Conservation (phyloP, 2,797 vertebrate species). For the Meriones psammophilus region DNA sequence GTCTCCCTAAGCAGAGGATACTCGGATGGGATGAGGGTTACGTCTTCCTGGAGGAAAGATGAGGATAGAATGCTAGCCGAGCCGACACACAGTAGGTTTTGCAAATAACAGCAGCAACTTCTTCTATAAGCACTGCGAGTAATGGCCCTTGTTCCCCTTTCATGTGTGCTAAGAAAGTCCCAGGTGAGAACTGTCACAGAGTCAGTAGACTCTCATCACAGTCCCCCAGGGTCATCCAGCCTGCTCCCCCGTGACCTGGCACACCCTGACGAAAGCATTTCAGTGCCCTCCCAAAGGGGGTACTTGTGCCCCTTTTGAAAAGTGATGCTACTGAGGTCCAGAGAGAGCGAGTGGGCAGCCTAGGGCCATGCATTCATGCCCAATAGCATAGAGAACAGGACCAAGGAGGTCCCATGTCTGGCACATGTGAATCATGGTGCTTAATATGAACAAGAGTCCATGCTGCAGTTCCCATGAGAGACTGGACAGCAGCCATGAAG, state of each 20-base stretch:
- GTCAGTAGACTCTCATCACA: accelerated
- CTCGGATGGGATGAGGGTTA: neutral
- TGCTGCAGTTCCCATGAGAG: neutral
- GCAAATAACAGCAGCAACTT: neutral
- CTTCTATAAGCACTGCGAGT: too few species aligned
- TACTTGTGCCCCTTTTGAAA: neutral
- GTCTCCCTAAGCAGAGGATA: neutral
- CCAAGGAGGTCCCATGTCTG: accelerated
- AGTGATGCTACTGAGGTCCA: neutral
- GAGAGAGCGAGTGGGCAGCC: neutral
- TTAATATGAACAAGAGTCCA: neutral
- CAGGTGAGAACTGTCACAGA: neutral
- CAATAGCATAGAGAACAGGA: neutral
- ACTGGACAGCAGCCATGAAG: accelerated
- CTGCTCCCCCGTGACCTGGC: neutral
- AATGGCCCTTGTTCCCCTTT: neutral
- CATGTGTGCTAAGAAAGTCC: neutral
- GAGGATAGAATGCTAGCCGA: accelerated
- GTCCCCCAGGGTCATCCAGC: neutral
- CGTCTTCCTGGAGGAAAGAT: neutral
- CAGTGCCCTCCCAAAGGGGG: accelerated
- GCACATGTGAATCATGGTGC: accelerated
- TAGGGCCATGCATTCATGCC: neutral
- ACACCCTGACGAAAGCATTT: accelerated
- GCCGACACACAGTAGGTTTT: neutral